Base-by-base conservation (phyloP, 1,140 invertebrate species). In the Hycleus phaleratus region DNA sequence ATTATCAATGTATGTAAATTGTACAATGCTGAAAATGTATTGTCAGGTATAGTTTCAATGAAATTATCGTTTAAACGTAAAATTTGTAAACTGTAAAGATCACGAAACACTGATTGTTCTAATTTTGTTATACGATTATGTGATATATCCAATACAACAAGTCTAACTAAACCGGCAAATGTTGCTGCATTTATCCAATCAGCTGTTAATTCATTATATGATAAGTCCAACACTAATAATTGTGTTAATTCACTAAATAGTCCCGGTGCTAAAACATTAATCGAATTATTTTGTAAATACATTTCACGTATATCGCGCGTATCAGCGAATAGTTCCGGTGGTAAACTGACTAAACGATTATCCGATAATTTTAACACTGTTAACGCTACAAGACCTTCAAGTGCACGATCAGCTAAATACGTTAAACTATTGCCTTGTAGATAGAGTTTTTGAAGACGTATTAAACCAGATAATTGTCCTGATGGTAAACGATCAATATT, bases 101-200 rank as follows among this genome's bases (percentile, higher is more conserved):
- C 88, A 59, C 86, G 78, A 60, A 94, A 93, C 39, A 91, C 82
- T 10, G 85, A 82, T 6, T 86, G 78, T 72, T 92, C 88, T 50
- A 94, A 75, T 71, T 87, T 85, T 6, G 80, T 82, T 44, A 95
- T 85, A 64, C 84, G 81, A 70, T 95, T 95, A 63, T 82, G 81
- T 3, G 90, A 90, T 8, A 94, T 76, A 73, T 93, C 89, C 40
- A 95, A 75, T 56, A 90, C 84, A 4, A 90, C 82, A 4, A 95
- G 78, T 45, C 88, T 80, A 57, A 89, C 85, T 4, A 95, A 77
- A 46, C 90, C 89, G 26, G 83, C 80, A 74, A 95, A 93, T 3
- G 91, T 93, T 4, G 87, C 90, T 1, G 85, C 82, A 69, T 91
- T 92, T 39, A 91, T 86, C 92, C 87, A 95, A 68, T 90, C 89